A percentile compares a stretch with the other conserved stretches of the same genome.
These are phyloP conservation scores for Porites evermanni DNA, from an alignment of 92 coral and sea anemone genomes.

Conservation along the genomic window DNA sequence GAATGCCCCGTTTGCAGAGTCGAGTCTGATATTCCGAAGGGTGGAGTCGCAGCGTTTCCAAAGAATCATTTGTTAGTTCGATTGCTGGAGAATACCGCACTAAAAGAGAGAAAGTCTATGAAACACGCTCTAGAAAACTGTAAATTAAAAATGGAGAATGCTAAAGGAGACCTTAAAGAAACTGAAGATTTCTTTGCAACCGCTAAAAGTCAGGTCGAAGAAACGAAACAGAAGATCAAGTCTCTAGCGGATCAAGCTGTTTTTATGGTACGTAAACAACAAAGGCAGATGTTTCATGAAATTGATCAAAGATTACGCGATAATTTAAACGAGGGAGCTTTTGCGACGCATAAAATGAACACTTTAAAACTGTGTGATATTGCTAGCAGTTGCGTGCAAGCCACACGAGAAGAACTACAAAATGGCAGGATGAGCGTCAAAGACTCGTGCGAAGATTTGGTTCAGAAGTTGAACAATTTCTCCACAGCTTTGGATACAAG, in stretches of 20 bases:
- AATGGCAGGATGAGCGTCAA: conserved; percentile 13
- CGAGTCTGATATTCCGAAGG: conserved; percentile 33
- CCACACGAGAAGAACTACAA: conserved; percentile 12
- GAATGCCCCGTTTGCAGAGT: conserved; percentile 57
- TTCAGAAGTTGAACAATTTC: conserved; percentile 25
- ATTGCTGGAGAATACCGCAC: conserved; percentile 43
- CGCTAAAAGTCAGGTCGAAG: conserved; percentile 16
- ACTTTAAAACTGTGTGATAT: conserved; percentile 1
- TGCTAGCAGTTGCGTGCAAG: conserved; percentile 14
- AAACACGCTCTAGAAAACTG: conserved; percentile 26
- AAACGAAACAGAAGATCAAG: conserved; percentile 16
- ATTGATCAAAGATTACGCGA: conserved; percentile 24
- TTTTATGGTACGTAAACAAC: conserved; percentile 9
- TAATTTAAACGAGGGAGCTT: conserved; percentile 6
- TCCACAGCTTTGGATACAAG: conserved; percentile 26
- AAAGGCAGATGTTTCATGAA: conserved; percentile 7
- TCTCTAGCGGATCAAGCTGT: conserved; percentile 25
- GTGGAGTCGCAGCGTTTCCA: conserved; percentile 50
- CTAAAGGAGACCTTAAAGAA: conserved; percentile 19
- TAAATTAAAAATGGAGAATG: conserved; percentile 10
- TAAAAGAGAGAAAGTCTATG: conserved; percentile 43
- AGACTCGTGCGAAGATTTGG: conserved; percentile 19
- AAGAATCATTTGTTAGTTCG: conserved; percentile 48
- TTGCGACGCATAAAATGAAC: conserved; percentile 21
- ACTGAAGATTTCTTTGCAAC: conserved; percentile 10